These are phyloP conservation scores for Bradypodion pumilum DNA, from an alignment of 2,797 vertebrate species.

Conservation along the genomic window DNA sequence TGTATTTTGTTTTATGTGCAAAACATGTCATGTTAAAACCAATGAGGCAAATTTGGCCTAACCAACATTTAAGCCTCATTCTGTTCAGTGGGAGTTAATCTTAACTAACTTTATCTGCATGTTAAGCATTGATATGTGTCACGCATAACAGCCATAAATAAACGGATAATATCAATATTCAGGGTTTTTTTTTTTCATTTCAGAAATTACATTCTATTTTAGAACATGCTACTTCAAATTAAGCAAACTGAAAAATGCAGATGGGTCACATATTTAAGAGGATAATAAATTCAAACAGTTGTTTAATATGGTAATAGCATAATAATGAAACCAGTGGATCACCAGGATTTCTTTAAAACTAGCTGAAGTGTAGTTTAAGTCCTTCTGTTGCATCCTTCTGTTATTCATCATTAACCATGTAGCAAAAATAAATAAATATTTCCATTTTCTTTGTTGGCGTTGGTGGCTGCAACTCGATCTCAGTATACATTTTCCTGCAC, in stretches of 20 bases:
- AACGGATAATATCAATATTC: background rate
- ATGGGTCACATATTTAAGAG: background rate
- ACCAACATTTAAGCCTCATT: background rate
- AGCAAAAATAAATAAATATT: too few relatives aligned
- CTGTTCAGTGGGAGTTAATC: background rate
- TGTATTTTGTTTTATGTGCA: background rate
- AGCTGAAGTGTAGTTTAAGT: background rate
- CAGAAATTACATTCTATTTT: background rate
- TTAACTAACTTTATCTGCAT: too few relatives aligned
- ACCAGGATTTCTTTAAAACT: background rate
- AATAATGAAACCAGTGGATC: background rate
- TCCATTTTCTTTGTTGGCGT: background rate
- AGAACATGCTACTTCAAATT: background rate
- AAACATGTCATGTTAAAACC: background rate
- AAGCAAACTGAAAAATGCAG: background rate
- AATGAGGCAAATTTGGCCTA: background rate
- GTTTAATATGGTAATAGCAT: background rate
- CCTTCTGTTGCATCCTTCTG: background rate
- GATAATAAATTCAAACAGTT: background rate
- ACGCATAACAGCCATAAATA: too few relatives aligned
- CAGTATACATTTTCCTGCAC: too few relatives aligned
- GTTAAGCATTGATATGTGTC: background rate
- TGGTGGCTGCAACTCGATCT: too few relatives aligned
- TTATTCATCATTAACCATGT: too few relatives aligned
- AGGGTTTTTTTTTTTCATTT: accelerated